phyloP scores from a whole-genome alignment of 2,888 invertebrate genomes.

The Hydroisotoma schaefferi region DNA sequence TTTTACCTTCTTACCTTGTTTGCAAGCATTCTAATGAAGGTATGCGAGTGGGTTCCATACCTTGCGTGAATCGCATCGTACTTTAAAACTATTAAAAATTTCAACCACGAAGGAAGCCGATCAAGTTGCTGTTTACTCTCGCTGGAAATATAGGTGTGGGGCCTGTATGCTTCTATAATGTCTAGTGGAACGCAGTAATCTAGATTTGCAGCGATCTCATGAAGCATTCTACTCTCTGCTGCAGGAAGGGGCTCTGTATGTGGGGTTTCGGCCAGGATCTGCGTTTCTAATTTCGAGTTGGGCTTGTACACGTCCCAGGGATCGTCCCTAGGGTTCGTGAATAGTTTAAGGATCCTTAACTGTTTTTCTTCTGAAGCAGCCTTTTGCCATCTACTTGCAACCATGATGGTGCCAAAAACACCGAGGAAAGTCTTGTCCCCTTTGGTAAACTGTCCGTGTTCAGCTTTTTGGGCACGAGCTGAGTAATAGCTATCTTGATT shows the following conservation, averaged over 20 bases:
- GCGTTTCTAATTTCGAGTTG: slow-evolving; percentile 21
- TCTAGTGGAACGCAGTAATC: slow-evolving; percentile 33
- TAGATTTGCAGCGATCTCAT: slow-evolving; percentile 31
- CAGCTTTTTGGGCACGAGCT: too few species aligned
- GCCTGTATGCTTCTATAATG: slow-evolving; percentile 22
- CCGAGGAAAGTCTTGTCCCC: neutral
- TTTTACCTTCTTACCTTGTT: neutral
- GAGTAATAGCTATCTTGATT: too few species aligned
- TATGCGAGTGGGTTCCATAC: slow-evolving; percentile 21
- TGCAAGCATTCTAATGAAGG: slow-evolving; percentile 21
- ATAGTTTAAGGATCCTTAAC: slow-evolving; percentile 14
- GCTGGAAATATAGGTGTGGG: neutral
- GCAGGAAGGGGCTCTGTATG: slow-evolving; percentile 4
- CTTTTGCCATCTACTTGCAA: slow-evolving; percentile 18
- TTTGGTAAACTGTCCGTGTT: too few species aligned
- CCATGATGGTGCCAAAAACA: slow-evolving; percentile 1
- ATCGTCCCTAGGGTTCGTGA: slow-evolving; percentile 32
- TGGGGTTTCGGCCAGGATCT: slow-evolving; percentile 16
- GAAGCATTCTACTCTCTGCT: slow-evolving; percentile 23
- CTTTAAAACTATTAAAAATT: slow-evolving; percentile 23
- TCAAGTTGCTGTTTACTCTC: slow-evolving; percentile 26
- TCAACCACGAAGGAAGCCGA: slow-evolving; percentile 41
- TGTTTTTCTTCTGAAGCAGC: slow-evolving; percentile 15
- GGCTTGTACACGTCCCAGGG: slow-evolving; percentile 34
- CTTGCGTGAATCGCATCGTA: slow-evolving; percentile 27